These are phyloP conservation scores for Yponomeuta cagnagella DNA, from an alignment of 2,888 invertebrate species.

Conservation along the genomic window DNA sequence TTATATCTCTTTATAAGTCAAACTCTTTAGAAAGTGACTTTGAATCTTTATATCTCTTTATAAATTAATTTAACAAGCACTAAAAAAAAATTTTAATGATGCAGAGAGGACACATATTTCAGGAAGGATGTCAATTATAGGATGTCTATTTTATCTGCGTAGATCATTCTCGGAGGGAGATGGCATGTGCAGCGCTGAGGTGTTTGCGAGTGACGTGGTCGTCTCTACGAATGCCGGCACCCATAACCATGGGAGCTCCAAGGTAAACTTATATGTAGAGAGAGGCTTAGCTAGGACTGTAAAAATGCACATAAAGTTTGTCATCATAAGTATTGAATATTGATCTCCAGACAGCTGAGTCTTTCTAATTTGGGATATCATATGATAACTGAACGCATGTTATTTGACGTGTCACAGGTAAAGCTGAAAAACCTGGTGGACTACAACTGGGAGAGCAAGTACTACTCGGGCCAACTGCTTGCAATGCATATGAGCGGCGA, in stretches of 20 bases:
- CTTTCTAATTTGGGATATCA: too few relatives aligned
- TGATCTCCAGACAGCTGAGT: too few relatives aligned
- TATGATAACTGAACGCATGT: neutral
- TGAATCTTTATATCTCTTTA: too few relatives aligned
- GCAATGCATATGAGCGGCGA: constrained; percentile 91
- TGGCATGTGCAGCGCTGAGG: constrained; percentile 73
- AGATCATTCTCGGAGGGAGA: constrained; percentile 78
- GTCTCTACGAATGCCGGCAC: constrained; percentile 82
- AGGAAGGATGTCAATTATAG: too few relatives aligned
- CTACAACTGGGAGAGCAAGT: constrained; percentile 93
- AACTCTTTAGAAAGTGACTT: too few relatives aligned
- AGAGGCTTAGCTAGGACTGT: too few relatives aligned
- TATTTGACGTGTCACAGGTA: constrained; percentile 51
- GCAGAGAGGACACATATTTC: too few relatives aligned
- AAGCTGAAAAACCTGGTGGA: constrained; percentile 93
- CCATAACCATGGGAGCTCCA: constrained; percentile 89
- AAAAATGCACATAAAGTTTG: too few relatives aligned
- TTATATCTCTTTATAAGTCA: too few relatives aligned
- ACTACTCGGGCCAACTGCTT: constrained; percentile 90
- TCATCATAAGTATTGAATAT: too few relatives aligned
- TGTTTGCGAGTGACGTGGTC: constrained; percentile 78
- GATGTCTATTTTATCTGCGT: constrained; percentile 9
- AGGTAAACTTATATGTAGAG: constrained; percentile 38
- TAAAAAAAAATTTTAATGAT: too few relatives aligned
- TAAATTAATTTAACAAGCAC: too few relatives aligned